phyloP scores from a whole-genome alignment of 2,888 invertebrate species.

The Hipparchia semele region DNA sequence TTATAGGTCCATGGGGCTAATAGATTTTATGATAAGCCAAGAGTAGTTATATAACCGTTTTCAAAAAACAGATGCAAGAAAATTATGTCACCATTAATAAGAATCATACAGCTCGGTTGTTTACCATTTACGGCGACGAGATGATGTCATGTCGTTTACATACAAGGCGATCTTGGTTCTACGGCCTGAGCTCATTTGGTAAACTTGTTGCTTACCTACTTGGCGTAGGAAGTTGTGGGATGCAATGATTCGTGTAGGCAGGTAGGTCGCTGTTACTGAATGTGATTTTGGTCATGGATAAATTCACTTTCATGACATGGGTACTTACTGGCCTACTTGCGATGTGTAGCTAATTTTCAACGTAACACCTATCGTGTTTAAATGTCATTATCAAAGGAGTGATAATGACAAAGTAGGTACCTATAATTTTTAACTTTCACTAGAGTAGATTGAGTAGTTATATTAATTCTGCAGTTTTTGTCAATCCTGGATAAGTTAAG shows the following conservation, averaged over 20 bases:
- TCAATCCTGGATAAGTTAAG: too few species aligned
- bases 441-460: too few species aligned
- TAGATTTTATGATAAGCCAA: too few species aligned
- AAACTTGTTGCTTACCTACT: not conserved
- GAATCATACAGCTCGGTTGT: conserved; percentile 13
- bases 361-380: too few species aligned
- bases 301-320: not conserved
- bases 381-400: too few species aligned
- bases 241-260: conserved; percentile 2
- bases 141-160: conserved; percentile 43
- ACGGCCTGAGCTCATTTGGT: not conserved
- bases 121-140: conserved; percentile 40
- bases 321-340: too few species aligned
- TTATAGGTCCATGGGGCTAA: too few species aligned
- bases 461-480: too few species aligned
- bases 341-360: too few species aligned
- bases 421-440: too few species aligned
- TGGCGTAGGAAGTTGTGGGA: conserved; percentile 4
- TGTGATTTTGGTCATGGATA: not conserved
- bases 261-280: not conserved
- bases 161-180: conserved; percentile 9
- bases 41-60: not conserved
- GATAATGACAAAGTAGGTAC: too few species aligned
- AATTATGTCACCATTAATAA: conserved; percentile 37
- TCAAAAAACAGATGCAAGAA: not conserved